Conservation (phyloP, 2,888 invertebrate species). For the Bimastos eiseni region DNA sequence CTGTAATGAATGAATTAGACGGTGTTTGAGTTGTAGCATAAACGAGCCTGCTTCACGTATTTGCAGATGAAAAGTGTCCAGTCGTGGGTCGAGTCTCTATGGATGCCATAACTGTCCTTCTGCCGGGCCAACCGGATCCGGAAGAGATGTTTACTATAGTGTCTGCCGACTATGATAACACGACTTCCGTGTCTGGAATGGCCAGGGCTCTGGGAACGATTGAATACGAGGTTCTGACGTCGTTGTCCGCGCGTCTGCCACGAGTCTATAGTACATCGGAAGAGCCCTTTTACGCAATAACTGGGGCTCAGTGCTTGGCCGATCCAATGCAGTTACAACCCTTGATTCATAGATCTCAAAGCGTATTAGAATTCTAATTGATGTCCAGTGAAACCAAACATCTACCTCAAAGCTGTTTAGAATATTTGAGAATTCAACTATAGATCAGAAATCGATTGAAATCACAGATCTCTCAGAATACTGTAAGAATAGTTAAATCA, state of each 20-base stretch:
- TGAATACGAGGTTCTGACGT: conserved; percentile 34
- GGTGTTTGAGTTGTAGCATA: background rate
- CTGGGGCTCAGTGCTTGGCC: background rate
- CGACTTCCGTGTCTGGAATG: conserved; percentile 39
- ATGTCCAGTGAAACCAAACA: background rate
- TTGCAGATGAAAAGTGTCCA: conserved; percentile 38
- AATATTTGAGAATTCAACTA: too few species aligned
- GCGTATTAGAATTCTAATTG: background rate
- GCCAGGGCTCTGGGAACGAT: conserved; percentile 36
- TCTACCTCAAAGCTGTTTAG: too few species aligned
- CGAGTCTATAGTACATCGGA: conserved; percentile 32
- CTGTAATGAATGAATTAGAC: too few species aligned
- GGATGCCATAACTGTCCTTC: conserved; percentile 41
- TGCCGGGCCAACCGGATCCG: conserved; percentile 29
- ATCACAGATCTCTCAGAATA: too few species aligned
- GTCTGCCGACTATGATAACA: conserved; percentile 38
- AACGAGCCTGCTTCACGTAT: background rate
- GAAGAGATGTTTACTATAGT: conserved; percentile 38
- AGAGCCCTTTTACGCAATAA: background rate
- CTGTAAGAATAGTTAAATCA: too few species aligned
- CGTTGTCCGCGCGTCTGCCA: conserved; percentile 32
- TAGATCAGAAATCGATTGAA: too few species aligned
- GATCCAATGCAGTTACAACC: background rate
- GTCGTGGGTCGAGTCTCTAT: conserved; percentile 41
- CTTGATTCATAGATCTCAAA: background rate